phyloP scores from a whole-genome alignment of 23 tunicate genomes.

The Trididemnum miniatum region DNA sequence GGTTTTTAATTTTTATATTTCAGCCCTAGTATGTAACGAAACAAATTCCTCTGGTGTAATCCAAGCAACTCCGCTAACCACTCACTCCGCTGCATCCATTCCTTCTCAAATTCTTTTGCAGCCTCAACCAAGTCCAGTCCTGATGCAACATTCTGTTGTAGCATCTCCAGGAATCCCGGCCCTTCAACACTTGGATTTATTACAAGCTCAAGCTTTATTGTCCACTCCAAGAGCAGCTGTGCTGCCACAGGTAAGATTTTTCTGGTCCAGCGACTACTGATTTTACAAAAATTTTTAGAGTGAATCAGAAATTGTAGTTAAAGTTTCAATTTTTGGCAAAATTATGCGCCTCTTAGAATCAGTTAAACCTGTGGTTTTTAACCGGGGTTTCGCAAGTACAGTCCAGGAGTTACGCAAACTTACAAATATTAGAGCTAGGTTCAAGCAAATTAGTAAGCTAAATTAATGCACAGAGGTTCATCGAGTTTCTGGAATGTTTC shows the following conservation, averaged over 20 bases:
- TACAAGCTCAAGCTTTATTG: conserved; percentile 52
- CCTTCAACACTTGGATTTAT: conserved; percentile 45
- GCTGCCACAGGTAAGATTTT: conserved; percentile 59
- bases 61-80: conserved; percentile 30
- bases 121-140: conserved; percentile 52
- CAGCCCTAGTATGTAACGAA: neutral
- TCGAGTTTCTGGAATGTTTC: too few species aligned
- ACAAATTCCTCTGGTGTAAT: conserved; percentile 4
- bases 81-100: conserved; percentile 28
- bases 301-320: too few species aligned
- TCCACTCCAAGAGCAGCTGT: conserved; percentile 35
- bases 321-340: too few species aligned
- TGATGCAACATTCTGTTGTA: conserved; percentile 48
- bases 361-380: too few species aligned
- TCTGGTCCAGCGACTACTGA: too few species aligned
- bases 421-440: too few species aligned
- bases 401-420: too few species aligned
- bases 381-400: too few species aligned
- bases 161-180: conserved; percentile 36
- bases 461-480: too few species aligned
- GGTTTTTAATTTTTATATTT: neutral
- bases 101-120: conserved; percentile 50
- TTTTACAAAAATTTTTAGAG: too few species aligned
- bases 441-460: too few species aligned
- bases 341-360: too few species aligned